Evolutionary conservation across 2,113 vertebrate species (phyloP).

Genomic region (Noturus placidus): DNA sequence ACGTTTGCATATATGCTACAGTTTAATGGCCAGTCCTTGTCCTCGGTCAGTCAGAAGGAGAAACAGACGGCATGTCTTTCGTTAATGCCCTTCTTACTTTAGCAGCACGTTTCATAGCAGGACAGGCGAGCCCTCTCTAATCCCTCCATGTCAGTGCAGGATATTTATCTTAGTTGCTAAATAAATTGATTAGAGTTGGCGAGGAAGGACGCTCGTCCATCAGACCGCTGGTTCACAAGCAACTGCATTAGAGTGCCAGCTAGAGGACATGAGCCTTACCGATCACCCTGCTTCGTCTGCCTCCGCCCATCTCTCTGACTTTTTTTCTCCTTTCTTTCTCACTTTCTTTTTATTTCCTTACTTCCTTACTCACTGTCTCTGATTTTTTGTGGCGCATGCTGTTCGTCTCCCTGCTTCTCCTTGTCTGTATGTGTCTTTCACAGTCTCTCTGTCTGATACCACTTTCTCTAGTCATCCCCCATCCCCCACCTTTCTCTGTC

Average conservation of each 20-base stretch:
- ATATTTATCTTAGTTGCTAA: constrained; percentile 58
- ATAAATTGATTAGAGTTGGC: constrained; percentile 57
- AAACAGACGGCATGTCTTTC: constrained; percentile 30
- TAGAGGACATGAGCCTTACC: constrained; percentile 49
- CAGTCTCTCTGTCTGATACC: constrained; percentile 1
- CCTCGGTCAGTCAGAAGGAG: constrained; percentile 27
- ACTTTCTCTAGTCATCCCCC: constrained; percentile 6
- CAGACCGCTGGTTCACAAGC: constrained; percentile 42
- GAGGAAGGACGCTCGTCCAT: constrained; percentile 55
- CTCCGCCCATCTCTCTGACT: constrained; percentile 16
- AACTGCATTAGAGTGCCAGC: constrained; percentile 50
- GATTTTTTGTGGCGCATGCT: neutral
- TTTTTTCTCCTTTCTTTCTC: neutral
- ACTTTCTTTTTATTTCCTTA: neutral
- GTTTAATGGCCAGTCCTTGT: constrained; percentile 27
- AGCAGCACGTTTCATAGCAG: constrained; percentile 40
- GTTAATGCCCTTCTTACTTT: constrained; percentile 38
- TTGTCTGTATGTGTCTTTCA: neutral
- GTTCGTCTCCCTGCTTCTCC: neutral
- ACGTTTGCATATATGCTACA: neutral
- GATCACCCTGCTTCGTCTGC: neutral
- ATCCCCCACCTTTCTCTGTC: constrained; percentile 16
- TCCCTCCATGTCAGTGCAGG: constrained; percentile 49
- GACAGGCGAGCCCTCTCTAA: constrained; percentile 46
- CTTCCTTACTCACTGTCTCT: neutral